Percentiles rank a stretch among this genome's conserved stretches.
Evolutionary conservation across 1,140 invertebrate species (phyloP).

Genomic region (Tetragonula clypearis): DNA sequence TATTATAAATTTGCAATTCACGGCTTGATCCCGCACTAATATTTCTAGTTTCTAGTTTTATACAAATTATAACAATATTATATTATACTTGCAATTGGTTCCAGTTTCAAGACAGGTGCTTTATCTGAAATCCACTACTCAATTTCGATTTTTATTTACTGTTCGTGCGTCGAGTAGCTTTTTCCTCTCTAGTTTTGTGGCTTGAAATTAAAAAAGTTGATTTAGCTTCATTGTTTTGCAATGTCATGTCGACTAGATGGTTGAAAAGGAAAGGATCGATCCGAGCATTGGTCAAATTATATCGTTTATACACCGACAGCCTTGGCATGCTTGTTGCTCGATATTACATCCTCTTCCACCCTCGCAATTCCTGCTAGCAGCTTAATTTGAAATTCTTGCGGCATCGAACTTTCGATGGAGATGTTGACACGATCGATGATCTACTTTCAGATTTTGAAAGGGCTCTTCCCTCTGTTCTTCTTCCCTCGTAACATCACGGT

Average conservation of each 20-base stretch:
- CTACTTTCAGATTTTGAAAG: conserved; percentile 39
- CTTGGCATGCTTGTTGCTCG: conserved; percentile 41
- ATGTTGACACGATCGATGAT: conserved; percentile 58
- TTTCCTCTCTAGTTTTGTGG: too few species aligned
- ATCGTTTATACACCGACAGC: neutral
- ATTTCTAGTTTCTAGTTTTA: too few species aligned
- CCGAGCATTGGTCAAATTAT: neutral
- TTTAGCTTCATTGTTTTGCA: neutral
- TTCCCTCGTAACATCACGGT: neutral
- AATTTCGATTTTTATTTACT: too few species aligned
- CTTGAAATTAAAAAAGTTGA: too few species aligned
- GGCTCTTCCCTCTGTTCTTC: neutral
- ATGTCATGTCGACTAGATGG: too few species aligned
- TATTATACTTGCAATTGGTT: too few species aligned
- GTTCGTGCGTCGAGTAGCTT: too few species aligned
- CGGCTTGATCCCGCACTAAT: too few species aligned
- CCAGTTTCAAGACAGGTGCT: too few species aligned
- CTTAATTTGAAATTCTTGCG: conserved; percentile 53
- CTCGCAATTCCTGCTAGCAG: neutral
- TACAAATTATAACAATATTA: too few species aligned
- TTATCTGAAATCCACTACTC: too few species aligned
- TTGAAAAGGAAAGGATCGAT: neutral
- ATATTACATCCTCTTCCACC: conserved; percentile 37
- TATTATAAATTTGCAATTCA: neutral
- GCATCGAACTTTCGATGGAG: conserved; percentile 45